Percentiles rank a stretch among this genome's conserved stretches.
Conservation (phyloP, 2,113 vertebrate species). For the Oncorhynchus kisutch region DNA sequence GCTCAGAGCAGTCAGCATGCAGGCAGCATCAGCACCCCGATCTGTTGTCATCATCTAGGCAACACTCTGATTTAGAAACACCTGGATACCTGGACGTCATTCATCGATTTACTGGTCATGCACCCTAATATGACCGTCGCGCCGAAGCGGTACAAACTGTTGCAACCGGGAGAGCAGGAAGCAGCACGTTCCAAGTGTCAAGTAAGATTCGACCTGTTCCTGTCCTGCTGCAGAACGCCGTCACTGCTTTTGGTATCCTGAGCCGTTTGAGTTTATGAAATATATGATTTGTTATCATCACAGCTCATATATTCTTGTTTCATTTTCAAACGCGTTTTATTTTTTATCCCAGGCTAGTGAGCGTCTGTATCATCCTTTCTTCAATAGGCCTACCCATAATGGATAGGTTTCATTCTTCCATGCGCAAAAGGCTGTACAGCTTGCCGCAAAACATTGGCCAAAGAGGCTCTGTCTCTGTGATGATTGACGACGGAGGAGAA, state of each 20-base stretch:
- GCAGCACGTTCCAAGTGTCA: constrained; percentile 64
- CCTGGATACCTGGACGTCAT: constrained; percentile 49
- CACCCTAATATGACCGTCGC: constrained; percentile 35
- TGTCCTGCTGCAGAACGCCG: constrained; percentile 58
- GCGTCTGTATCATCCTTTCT: neutral
- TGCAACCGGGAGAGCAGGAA: constrained; percentile 41
- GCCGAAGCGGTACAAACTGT: constrained; percentile 45
- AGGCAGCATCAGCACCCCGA: constrained; percentile 57
- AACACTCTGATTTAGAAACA: constrained; percentile 39
- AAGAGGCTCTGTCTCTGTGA: constrained; percentile 76
- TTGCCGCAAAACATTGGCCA: constrained; percentile 92
- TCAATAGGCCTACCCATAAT: constrained; percentile 60
- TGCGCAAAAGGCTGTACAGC: constrained; percentile 97
- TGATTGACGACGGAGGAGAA: constrained; percentile 78
- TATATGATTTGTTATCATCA: constrained; percentile 44
- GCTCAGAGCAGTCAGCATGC: constrained; percentile 42
- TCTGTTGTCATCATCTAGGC: constrained; percentile 36
- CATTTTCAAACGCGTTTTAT: constrained; percentile 23
- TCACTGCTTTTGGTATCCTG: constrained; percentile 51
- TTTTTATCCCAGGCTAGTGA: neutral
- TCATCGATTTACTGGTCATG: constrained; percentile 16
- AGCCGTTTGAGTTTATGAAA: constrained; percentile 42
- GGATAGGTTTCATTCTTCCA: constrained; percentile 93
- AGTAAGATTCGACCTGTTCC: constrained; percentile 55
- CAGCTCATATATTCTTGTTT: constrained; percentile 30